Evolutionary conservation across 2,113 vertebrate genomes (phyloP).

Genomic region (Semnopithecus entellus): DNA sequence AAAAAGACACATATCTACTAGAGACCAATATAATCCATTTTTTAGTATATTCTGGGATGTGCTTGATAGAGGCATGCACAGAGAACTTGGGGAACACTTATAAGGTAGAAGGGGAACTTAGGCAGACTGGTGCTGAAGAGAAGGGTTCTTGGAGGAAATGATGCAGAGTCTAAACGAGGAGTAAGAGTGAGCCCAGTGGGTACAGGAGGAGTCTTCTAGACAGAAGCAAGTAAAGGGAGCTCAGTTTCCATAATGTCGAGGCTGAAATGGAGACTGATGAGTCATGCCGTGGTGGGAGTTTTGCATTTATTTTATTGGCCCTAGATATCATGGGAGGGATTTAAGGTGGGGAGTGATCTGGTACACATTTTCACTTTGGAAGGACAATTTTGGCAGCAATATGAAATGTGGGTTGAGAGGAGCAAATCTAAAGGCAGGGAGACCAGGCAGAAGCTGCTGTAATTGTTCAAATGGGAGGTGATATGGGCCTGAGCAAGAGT

Average conservation of each 20-base stretch:
- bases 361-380: background rate
- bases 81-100: background rate
- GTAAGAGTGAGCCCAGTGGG: background rate
- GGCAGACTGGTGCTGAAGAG: background rate
- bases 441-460: background rate
- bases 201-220: background rate
- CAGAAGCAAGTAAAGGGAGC: background rate
- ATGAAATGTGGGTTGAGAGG: background rate
- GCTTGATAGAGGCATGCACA: background rate
- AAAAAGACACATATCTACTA: background rate
- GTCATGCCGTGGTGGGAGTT: too few relatives aligned
- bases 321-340: background rate
- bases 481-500: background rate
- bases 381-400: background rate
- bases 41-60: background rate
- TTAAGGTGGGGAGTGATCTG: background rate
- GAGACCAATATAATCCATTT: background rate
- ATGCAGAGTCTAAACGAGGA: background rate
- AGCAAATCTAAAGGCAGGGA: background rate
- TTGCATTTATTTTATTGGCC: background rate
- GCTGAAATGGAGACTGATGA: too few relatives aligned
- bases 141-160: background rate
- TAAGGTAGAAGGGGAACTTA: background rate
- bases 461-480: too few relatives aligned
- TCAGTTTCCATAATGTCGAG: background rate